Evolutionary conservation across 2,113 vertebrate genomes (phyloP), one percentile per base, ranked within the genome.

Genomic region (Ptyas mucosa): DNA sequence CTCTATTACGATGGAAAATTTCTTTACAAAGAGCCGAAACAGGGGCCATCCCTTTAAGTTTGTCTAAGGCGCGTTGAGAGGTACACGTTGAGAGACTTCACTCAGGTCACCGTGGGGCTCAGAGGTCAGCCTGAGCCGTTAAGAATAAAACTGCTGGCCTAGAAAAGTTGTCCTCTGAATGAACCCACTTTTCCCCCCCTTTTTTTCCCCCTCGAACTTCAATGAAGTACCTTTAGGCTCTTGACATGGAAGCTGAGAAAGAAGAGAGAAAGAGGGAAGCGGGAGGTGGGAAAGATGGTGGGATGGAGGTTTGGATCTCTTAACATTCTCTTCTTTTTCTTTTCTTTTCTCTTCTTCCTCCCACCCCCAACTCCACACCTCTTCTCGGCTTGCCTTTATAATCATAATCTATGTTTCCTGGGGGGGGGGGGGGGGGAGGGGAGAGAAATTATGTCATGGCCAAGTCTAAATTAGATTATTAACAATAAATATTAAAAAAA

Each of bases 91-190:
- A 95, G 95, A 97, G 97, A 97, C 95, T 94, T 97, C 93, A 94
- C 93, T 96, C 94, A 98, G 98, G 98, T 98, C 98, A 93, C 55
- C 95, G 94, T 97, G 97, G 97, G 98, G 97, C 96, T 97, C 96
- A 96, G 97, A 98, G 98, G 98, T 98, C 98, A 97, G 93, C 96
- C 96, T 96, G 96, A 96, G 97, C 96, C 97, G 96, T 97, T 97
- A 97, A 26, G 97, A 98, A 97, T 96, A 96, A 98, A 97, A 95
- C 97, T 98, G 98, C 98, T 98, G 98, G 97, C 94, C 98, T 96
- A 98, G 98, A 98, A 98, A 98, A 98, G 96, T 97, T 98, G 98
- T 95, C 98, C 98, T 97, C 97, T 97, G 96, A 93, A 85, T 98
- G 98, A 99, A 98, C 98, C 98, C 98, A 95, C 96, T 97, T 96